These are phyloP conservation scores for Pollenia amentaria DNA, from an alignment of 2,888 invertebrate genomes.

Conservation along the genomic window DNA sequence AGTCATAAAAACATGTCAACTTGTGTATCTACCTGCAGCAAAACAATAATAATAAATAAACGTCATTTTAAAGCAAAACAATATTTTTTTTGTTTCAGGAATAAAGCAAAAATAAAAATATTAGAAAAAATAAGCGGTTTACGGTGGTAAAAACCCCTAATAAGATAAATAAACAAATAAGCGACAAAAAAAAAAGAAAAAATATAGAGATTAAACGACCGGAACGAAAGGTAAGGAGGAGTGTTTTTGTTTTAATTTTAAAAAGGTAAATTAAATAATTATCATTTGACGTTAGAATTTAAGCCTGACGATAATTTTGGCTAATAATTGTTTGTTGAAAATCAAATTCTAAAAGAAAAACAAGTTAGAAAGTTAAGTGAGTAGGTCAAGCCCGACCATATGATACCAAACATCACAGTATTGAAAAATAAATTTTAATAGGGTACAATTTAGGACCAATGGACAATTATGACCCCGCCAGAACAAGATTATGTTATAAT, in stretches of 20 bases:
- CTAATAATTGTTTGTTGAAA: neutral
- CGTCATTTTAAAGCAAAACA: neutral
- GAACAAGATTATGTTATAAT: no score
- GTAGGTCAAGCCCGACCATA: no score
- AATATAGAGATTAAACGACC: conserved; percentile 2
- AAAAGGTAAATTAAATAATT: neutral
- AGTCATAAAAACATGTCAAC: neutral
- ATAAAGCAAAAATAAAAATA: neutral
- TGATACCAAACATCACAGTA: no score
- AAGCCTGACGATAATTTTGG: neutral
- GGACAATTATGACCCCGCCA: no score
- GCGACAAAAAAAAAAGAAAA: conserved; percentile 4
- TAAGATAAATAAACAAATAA: neutral
- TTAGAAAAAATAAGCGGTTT: neutral
- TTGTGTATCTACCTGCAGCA: neutral
- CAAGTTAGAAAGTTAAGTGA: no score
- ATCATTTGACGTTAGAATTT: conserved; percentile 3
- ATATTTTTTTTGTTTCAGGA: neutral
- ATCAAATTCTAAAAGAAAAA: neutral
- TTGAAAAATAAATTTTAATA: no score
- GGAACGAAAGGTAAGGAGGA: no score
- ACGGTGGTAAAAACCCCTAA: neutral
- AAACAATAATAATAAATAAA: conserved; percentile 2
- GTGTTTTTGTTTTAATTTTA: neutral
- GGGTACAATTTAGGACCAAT: no score